A percentile compares a stretch with the other conserved stretches of the same genome.
These are phyloP conservation scores for Mercenaria mercenaria DNA, from an alignment of 1,140 invertebrate species.

Conservation along the genomic window DNA sequence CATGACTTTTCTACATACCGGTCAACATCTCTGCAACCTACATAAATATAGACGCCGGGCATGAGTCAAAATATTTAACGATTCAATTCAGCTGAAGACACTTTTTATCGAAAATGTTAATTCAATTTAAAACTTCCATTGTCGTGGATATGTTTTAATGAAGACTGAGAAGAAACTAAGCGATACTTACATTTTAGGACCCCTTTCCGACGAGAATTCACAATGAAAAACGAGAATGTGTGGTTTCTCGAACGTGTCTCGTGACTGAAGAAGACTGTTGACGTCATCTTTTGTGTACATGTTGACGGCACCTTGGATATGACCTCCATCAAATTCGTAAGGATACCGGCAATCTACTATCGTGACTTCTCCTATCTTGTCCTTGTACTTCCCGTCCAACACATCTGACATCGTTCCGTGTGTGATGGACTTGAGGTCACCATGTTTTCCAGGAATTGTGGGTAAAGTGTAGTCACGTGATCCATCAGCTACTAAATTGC, in stretches of 20 bases:
- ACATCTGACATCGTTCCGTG: conserved; percentile 87
- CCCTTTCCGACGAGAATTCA: conserved; percentile 98
- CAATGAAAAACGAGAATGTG: conserved; percentile 98
- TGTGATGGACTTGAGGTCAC: conserved; percentile 94
- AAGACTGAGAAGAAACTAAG: too few relatives aligned
- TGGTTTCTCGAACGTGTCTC: conserved; percentile 83
- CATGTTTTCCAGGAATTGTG: conserved; percentile 91
- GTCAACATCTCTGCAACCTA: too few relatives aligned
- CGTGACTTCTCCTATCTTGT: conserved; percentile 77
- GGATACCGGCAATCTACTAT: conserved; percentile 93
- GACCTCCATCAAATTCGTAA: conserved; percentile 98
- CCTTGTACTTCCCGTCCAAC: conserved; percentile 67
- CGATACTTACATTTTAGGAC: conserved; percentile 91
- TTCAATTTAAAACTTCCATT: too few relatives aligned
- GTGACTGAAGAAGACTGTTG: conserved; percentile 9
- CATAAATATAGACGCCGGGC: too few relatives aligned
- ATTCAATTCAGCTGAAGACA: too few relatives aligned
- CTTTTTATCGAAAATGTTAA: too few relatives aligned
- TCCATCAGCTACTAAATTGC: conserved; percentile 48
- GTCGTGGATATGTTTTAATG: too few relatives aligned
- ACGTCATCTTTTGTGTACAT: conserved; percentile 92
- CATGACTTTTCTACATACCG: too few relatives aligned
- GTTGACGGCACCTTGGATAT: conserved; percentile 94
- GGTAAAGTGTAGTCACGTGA: conserved; percentile 88
- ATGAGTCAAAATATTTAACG: too few relatives aligned